phyloP scores from a whole-genome alignment of 2,797 vertebrate species.

The Pseudochaenichthys georgianus region DNA sequence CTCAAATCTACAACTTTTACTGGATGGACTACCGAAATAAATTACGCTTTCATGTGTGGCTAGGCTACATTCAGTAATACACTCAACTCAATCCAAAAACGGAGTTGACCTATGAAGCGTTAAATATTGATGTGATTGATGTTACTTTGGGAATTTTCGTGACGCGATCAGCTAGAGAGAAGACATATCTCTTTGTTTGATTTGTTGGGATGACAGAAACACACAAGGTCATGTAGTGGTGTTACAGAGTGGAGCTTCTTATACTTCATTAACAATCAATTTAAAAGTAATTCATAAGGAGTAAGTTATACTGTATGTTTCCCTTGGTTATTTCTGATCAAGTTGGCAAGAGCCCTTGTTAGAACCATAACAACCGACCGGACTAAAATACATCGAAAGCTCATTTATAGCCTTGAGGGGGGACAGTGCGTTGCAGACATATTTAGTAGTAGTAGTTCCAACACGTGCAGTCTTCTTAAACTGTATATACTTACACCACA shows the following conservation, averaged over 20 bases:
- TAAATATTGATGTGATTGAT: background rate
- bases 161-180: no score
- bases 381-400: background rate
- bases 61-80: background rate
- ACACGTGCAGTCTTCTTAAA: background rate
- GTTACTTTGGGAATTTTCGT: background rate
- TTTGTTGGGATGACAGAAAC: no score
- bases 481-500: background rate
- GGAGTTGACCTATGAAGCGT: background rate
- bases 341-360: background rate
- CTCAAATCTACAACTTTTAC: background rate
- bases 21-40: background rate
- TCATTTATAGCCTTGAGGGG: no score
- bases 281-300: background rate
- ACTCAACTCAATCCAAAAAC: background rate
- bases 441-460: background rate
- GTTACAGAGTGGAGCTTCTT: background rate
- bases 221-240: background rate
- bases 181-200: no score
- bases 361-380: background rate
- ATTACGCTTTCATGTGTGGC: background rate
- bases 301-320: background rate
- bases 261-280: background rate
- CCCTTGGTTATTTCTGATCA: background rate
- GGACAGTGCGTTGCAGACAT: no score